phyloP scores from a whole-genome alignment of 1,140 invertebrate species.

The Himalopsyche phryganea region DNA sequence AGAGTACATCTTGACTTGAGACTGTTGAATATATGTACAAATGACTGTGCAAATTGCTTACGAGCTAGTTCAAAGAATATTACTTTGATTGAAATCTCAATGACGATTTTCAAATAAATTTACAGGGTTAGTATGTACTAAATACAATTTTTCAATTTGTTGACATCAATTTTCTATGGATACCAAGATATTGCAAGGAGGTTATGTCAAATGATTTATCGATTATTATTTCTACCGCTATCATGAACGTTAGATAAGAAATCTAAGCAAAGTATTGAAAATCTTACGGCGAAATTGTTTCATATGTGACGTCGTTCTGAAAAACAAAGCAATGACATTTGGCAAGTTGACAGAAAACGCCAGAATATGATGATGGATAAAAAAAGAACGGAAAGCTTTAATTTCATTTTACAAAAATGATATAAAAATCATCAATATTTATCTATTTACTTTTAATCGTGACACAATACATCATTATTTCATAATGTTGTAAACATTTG shows the following conservation, averaged over 20 bases:
- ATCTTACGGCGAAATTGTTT: background rate
- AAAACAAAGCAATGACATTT: constrained; percentile 28
- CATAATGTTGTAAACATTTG: background rate
- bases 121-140: too few species aligned
- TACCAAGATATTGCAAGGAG: background rate
- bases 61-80: too few species aligned
- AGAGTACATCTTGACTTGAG: too few species aligned
- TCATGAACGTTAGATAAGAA: too few species aligned
- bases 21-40: too few species aligned
- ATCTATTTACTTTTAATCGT: background rate
- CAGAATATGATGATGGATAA: background rate
- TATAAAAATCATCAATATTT: background rate
- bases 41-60: too few species aligned
- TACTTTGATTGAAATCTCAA: too few species aligned
- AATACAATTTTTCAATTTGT: too few species aligned
- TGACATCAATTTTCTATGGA: background rate
- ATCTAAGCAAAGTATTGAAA: background rate
- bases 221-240: background rate
- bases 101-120: too few species aligned
- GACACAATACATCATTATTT: background rate
- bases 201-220: background rate
- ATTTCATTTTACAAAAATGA: background rate
- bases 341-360: constrained; percentile 24
- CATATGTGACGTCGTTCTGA: constrained; percentile 8
- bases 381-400: constrained; percentile 6